Base-by-base conservation (phyloP, 2,888 invertebrate genomes). In the Eupithecia inturbata region DNA sequence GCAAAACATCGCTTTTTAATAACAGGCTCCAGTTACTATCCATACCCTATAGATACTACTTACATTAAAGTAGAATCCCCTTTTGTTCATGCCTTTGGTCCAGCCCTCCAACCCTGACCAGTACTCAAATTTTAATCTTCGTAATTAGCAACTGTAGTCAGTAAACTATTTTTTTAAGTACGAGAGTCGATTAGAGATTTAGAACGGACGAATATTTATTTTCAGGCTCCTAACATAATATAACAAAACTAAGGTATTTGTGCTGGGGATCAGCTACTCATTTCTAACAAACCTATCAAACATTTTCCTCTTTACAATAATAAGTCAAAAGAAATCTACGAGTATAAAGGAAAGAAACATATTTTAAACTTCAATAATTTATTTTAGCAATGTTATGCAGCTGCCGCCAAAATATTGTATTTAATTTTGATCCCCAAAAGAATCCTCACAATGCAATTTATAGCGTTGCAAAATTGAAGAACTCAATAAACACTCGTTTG, bases 331-430 rank as follows among this genome's bases (percentile, higher is more conserved):
- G n/a, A n/a, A n/a, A n/a, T n/a, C n/a, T n/a, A n/a, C n/a, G n/a
- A n/a, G n/a, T n/a, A n/a, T n/a, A n/a, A n/a, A n/a, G n/a, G n/a
- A 22, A 9, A 22, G 9, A 36, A 36, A 36, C 36, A 10, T 33
- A 33, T 33, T n/a, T 33, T 9, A 53, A 53, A 53, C 22, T 1
- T 14, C 57, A 14, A 14, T 57, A 14, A 26, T 14, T 57, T 22
- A 26, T 22, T 53, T 53, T 53, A 10, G 10, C 64, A 69, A 71
- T 92, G n/a, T n/a, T n/a, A n/a, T n/a, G 93, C 93, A 94, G 92
- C 92, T 94, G 94, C 92, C 92, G 89, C 88, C 88, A 85, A 91
- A 92, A 75, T 71, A 67, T 67, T 36, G 12, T 6, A 60, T 49
- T 60, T 36, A 26, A 68, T 67, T 66, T 70, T 12, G 60, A 67